Evolutionary conservation across 2,113 vertebrate genomes (phyloP).

Genomic region (Falcunculus frontatus): DNA sequence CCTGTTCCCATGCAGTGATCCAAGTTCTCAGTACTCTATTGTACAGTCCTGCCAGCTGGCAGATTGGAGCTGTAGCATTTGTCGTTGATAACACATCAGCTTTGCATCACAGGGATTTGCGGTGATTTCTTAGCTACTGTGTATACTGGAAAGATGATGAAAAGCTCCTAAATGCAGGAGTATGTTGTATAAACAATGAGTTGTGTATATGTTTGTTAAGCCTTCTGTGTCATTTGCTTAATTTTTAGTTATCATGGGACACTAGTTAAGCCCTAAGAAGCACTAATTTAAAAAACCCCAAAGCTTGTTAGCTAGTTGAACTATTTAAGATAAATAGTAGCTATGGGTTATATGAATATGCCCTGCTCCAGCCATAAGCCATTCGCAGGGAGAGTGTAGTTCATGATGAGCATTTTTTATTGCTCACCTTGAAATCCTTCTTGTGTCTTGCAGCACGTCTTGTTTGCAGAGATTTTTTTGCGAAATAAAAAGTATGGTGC

Average conservation of each 20-base stretch:
- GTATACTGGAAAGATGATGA: not conserved
- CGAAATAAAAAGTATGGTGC: rapidly evolving
- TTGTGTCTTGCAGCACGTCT: not conserved
- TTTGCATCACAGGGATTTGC: not conserved
- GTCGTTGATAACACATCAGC: not conserved
- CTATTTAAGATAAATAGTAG: not conserved
- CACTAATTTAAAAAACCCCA: rapidly evolving
- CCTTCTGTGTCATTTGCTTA: not conserved
- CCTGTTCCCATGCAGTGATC: not conserved
- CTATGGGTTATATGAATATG: rapidly evolving
- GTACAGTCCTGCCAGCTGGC: not conserved
- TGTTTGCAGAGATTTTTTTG: not conserved
- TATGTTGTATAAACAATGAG: rapidly evolving
- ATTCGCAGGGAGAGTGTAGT: not conserved
- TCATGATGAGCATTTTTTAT: not conserved
- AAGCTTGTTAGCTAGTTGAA: not conserved
- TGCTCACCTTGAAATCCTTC: not conserved
- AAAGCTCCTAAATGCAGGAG: not conserved
- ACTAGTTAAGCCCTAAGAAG: not conserved
- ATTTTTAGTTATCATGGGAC: not conserved
- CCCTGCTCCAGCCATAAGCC: not conserved
- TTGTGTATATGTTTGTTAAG: rapidly evolving
- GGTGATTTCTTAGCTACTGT: not conserved
- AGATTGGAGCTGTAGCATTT: not conserved
- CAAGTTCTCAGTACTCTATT: rapidly evolving